Evolutionary conservation across 2,113 vertebrate genomes (phyloP).

Genomic region (Lipophrys pholis): DNA sequence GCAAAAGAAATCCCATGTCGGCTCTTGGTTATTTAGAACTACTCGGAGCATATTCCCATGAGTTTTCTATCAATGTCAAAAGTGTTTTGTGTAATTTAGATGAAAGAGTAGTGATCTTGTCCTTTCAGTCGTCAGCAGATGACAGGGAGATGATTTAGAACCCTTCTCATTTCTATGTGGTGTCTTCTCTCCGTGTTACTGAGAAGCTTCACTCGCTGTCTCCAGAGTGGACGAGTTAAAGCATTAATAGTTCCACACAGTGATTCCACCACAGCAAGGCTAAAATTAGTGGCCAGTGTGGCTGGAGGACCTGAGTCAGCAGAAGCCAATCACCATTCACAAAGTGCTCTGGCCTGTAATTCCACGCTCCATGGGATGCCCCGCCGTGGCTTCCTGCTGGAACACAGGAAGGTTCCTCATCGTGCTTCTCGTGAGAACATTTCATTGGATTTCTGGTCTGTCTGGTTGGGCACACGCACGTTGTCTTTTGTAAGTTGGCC

Average conservation of each 20-base stretch:
- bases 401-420: constrained; percentile 53
- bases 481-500: constrained; percentile 69
- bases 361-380: constrained; percentile 56
- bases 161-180: constrained; percentile 14
- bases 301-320: constrained; percentile 85
- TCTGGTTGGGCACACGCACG: constrained; percentile 73
- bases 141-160: background rate
- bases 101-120: background rate
- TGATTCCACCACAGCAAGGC: constrained; percentile 55
- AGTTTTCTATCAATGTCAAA: background rate
- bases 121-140: background rate
- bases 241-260: constrained; percentile 62
- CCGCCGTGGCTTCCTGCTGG: constrained; percentile 83
- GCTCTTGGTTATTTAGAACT: background rate
- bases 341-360: constrained; percentile 81
- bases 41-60: background rate
- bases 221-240: constrained; percentile 43
- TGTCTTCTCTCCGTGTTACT: background rate
- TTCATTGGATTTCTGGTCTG: constrained; percentile 16
- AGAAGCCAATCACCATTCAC: constrained; percentile 77
- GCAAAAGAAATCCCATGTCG: no score
- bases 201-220: background rate
- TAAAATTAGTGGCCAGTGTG: constrained; percentile 78
- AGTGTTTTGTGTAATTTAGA: background rate
- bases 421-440: no score